These are phyloP conservation scores for Diorhabda carinulata DNA, from an alignment of 1,140 invertebrate species.

Conservation along the genomic window DNA sequence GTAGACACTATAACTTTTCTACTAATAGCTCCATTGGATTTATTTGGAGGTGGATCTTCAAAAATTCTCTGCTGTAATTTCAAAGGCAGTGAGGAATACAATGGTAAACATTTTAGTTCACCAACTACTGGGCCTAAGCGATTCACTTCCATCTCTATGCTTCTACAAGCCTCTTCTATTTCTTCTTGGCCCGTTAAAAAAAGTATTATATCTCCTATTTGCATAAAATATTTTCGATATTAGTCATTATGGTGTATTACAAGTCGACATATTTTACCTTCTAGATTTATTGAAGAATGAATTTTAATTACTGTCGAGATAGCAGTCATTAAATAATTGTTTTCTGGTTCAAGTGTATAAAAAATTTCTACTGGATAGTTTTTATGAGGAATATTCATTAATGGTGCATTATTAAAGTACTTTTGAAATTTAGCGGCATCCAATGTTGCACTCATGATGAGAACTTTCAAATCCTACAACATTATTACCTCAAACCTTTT, in stretches of 20 bases:
- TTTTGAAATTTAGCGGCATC: slow-evolving; percentile 99
- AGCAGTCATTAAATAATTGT: slow-evolving; percentile 97
- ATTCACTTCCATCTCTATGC: slow-evolving; percentile 95
- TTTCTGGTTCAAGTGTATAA: slow-evolving; percentile 97
- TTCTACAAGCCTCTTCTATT: slow-evolving; percentile 99
- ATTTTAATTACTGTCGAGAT: slow-evolving; percentile 99
- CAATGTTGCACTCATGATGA: slow-evolving; percentile 99
- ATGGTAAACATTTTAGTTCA: slow-evolving; percentile 95
- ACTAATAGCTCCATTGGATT: slow-evolving; percentile 91
- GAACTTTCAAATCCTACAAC: slow-evolving; percentile 84
- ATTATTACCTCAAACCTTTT: slow-evolving; percentile 20
- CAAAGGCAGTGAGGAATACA: slow-evolving; percentile 97
- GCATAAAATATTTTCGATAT: too few species aligned
- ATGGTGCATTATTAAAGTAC: slow-evolving; percentile 96
- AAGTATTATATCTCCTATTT: slow-evolving; percentile 49
- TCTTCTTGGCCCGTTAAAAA: slow-evolving; percentile 96
- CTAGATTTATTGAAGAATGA: slow-evolving; percentile 96
- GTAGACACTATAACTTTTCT: slow-evolving; percentile 97
- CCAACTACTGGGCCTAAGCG: slow-evolving; percentile 95
- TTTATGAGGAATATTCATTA: slow-evolving; percentile 97
- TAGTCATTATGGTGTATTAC: too few species aligned
- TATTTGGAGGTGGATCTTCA: slow-evolving; percentile 88
- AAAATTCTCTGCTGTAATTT: slow-evolving; percentile 98
- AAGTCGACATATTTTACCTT: slow-evolving; percentile 62
- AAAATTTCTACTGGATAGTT: slow-evolving; percentile 98